These are phyloP conservation scores for Hyperoodon ampullatus DNA, from an alignment of 2,113 vertebrate species.

Conservation along the genomic window DNA sequence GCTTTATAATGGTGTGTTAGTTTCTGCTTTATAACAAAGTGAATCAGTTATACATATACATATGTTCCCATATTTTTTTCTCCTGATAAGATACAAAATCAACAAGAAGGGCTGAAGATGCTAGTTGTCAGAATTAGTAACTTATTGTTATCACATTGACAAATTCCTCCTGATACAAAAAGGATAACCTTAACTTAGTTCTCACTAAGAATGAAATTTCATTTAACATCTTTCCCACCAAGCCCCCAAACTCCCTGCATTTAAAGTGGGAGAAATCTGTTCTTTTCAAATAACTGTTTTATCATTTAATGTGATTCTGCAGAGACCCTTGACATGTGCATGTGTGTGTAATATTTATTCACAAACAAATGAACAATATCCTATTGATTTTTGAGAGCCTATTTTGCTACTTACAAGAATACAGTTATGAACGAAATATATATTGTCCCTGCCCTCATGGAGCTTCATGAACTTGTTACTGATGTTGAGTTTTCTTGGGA, in stretches of 20 bases:
- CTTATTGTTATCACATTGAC: slow-evolving; percentile 13
- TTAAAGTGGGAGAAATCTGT: neutral
- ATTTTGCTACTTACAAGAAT: neutral
- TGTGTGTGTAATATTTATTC: neutral
- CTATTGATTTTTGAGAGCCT: neutral
- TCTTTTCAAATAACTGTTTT: neutral
- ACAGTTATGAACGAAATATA: neutral
- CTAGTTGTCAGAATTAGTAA: slow-evolving; percentile 8
- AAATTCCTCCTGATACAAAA: neutral
- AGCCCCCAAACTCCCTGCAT: neutral
- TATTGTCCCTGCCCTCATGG: neutral
- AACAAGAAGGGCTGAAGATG: neutral
- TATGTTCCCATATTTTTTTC: neutral
- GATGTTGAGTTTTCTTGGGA: neutral
- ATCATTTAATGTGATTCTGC: neutral
- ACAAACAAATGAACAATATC: neutral
- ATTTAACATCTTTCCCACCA: neutral
- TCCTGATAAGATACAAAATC: slow-evolving; percentile 10
- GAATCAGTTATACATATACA: too few relatives aligned
- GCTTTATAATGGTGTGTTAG: too few relatives aligned
- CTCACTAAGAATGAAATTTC: neutral
- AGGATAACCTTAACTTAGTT: slow-evolving; percentile 7
- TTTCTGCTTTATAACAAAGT: too few relatives aligned
- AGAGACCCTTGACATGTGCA: neutral
- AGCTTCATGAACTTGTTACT: neutral